Percentiles rank a stretch among this genome's conserved stretches.
Conservation (phyloP, 2,888 invertebrate species). For the Cheiracanthium punctorium region DNA sequence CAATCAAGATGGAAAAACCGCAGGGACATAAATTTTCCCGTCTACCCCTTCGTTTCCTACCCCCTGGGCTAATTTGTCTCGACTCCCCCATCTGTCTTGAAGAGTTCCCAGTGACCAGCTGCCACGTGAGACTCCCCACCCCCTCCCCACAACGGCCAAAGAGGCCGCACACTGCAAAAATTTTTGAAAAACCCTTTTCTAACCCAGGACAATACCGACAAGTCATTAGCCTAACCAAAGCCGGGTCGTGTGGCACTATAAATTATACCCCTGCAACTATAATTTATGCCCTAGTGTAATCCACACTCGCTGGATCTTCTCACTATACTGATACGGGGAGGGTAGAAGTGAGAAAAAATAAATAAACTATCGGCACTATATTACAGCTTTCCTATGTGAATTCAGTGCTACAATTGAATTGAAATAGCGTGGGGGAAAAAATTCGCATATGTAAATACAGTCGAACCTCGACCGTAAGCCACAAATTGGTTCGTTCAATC, state of each 20-base stretch:
- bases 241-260: conserved; percentile 43
- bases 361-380: too few relatives aligned
- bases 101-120: conserved; percentile 54
- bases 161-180: conserved; percentile 27
- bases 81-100: conserved; percentile 68
- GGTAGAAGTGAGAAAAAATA: too few relatives aligned
- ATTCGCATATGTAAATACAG: too few relatives aligned
- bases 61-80: conserved; percentile 63
- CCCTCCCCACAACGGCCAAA: too few relatives aligned
- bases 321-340: too few relatives aligned
- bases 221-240: conserved; percentile 51
- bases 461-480: too few relatives aligned
- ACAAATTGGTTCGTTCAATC: too few relatives aligned
- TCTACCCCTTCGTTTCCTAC: neutral
- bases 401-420: too few relatives aligned
- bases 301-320: neutral
- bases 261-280: conserved; percentile 35
- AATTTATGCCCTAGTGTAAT: conserved; percentile 14
- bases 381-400: too few relatives aligned
- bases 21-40: conserved; percentile 66
- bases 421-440: too few relatives aligned
- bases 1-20: conserved; percentile 63
- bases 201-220: conserved; percentile 34
- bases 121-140: conserved; percentile 52
- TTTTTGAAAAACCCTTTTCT: conserved; percentile 48